Evolutionary conservation across 2,888 invertebrate species (phyloP).

Genomic region (Ornithoptera alexandrae): DNA sequence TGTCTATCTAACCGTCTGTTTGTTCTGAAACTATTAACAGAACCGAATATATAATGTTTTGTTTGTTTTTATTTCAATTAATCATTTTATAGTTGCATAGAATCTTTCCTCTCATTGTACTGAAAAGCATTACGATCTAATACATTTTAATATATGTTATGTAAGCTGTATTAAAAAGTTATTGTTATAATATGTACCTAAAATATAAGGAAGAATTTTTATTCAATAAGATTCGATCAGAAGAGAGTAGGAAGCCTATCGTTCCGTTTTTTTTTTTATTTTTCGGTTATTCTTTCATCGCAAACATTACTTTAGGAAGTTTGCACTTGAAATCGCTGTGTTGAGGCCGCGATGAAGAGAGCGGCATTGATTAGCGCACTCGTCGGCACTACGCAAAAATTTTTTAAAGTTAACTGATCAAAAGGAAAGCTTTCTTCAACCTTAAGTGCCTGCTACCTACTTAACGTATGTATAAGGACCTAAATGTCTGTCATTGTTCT

Average conservation of each 20-base stretch:
- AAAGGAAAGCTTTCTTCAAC: constrained; percentile 50
- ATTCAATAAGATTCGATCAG: background rate
- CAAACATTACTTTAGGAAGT: constrained; percentile 24
- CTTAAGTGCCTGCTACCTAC: constrained; percentile 25
- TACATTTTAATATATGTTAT: background rate
- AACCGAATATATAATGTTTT: no score
- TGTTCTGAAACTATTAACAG: no score
- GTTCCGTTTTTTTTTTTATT: constrained; percentile 5
- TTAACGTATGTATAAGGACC: constrained; percentile 34
- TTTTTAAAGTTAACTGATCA: constrained; percentile 61
- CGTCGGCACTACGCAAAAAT: constrained; percentile 48
- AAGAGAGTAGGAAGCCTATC: constrained; percentile 1
- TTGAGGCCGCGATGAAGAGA: constrained; percentile 35
- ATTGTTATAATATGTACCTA: background rate
- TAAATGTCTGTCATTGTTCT: constrained; percentile 10
- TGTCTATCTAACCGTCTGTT: no score
- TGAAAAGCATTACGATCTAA: no score
- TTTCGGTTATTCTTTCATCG: constrained; percentile 22
- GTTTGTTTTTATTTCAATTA: no score
- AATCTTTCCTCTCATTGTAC: no score
- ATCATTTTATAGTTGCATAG: no score
- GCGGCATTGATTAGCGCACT: constrained; percentile 40
- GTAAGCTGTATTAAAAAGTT: background rate
- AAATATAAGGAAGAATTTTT: background rate
- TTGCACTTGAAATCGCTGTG: constrained; percentile 17